Evolutionary conservation across 64 coral and sea anemone genomes (phyloP), one percentile per base, ranked within the genome.

Genomic region (Actinia equina): DNA sequence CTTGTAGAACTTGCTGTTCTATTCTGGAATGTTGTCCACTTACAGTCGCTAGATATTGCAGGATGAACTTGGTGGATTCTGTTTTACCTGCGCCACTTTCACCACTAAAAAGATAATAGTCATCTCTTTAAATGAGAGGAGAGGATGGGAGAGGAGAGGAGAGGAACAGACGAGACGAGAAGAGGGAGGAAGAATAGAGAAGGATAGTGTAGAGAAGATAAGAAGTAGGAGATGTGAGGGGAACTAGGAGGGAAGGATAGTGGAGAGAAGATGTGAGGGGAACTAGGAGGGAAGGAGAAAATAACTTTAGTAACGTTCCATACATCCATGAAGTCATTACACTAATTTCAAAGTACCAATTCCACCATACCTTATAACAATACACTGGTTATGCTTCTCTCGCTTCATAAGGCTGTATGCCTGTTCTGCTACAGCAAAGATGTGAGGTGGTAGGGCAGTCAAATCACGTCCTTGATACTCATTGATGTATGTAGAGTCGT

Each of bases 1-100:
- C 91, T 61, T 93, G 87, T 8, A 96, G 76, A 52, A 96, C 83
- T 44, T 93, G 94, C 53, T 87, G 84, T 84, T 96, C 94, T 62
- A 96, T 70, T 76, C 77, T 90, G 5, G 94, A 93, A 44, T 96
- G 91, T 77, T 93, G 84, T 13, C 92, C 91, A 46, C 94, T 92
- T 1, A 96, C 79, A 1, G 88, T 80, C 77, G 94, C 89, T 18
- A 96, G 57, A 41, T 96, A 96, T 26, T 83, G 88, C 2, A 96
- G 71, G 76, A 96, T 96, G 5, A 96, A 86, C 85, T 96, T 96
- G 49, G 94, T 96, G 23, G 94, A 90, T 89, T 96, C 94, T 18
- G 94, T 96, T 63, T 96, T 96, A 18, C 94, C 94, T 4, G 94
- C 94, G 7, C 94, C 94, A 57, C 94, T 96, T 89, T 96, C 94